Evolutionary conservation across 2,113 vertebrate genomes (phyloP).

Genomic region (Sylvia atricapilla): DNA sequence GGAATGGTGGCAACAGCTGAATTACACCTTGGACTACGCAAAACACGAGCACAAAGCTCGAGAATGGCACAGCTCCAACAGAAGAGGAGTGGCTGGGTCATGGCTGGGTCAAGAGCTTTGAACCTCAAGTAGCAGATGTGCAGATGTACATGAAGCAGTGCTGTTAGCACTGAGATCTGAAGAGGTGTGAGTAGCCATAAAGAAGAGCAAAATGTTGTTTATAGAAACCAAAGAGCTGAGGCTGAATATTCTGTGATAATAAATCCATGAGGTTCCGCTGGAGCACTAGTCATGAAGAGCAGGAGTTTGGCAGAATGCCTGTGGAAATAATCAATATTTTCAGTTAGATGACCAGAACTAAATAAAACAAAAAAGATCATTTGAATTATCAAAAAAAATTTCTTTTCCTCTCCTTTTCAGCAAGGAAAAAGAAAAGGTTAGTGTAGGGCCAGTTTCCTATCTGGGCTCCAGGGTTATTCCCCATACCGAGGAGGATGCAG

Average conservation of each 20-base stretch:
- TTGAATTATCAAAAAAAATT: background rate
- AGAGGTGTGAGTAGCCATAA: background rate
- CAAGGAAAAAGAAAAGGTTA: background rate
- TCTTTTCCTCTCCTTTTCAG: background rate
- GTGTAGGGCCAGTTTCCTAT: background rate
- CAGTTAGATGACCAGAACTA: background rate
- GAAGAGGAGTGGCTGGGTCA: background rate
- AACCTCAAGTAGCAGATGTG: background rate
- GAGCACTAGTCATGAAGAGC: background rate
- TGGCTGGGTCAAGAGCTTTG: background rate
- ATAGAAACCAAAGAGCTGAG: background rate
- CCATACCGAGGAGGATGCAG: background rate
- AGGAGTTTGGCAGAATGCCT: background rate
- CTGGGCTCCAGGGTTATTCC: background rate
- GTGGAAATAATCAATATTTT: slow-evolving; percentile 20
- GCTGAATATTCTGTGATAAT: background rate
- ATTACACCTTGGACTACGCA: background rate
- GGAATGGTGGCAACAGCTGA: background rate
- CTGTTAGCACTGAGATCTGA: background rate
- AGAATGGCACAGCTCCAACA: background rate
- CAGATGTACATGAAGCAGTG: background rate
- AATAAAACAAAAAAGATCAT: background rate
- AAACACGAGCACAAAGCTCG: background rate
- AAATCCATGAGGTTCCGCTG: background rate
- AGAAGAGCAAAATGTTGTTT: background rate